phyloP scores from a whole-genome alignment of 1,140 invertebrate species.

The Lasaia peninsularis region DNA sequence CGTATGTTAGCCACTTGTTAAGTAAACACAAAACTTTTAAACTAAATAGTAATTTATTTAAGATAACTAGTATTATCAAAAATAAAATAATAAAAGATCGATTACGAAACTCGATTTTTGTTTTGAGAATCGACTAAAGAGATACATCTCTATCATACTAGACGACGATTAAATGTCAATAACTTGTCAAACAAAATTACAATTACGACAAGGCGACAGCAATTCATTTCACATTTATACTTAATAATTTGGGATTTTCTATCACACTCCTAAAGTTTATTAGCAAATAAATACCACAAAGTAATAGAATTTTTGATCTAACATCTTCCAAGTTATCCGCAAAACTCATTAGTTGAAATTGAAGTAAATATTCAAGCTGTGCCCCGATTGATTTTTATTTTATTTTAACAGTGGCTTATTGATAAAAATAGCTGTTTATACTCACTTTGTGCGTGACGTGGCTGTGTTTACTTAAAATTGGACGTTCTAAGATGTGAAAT shows the following conservation, averaged over 20 bases:
- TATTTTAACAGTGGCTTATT: constrained; percentile 72
- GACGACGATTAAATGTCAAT: constrained; percentile 14
- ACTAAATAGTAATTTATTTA: too few species aligned
- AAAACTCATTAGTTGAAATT: constrained; percentile 27
- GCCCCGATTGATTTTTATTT: constrained; percentile 66
- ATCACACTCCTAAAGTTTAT: not conserved
- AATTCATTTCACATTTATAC: constrained; percentile 9
- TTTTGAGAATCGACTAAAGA: too few species aligned
- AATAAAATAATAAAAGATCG: too few species aligned
- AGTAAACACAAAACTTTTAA: too few species aligned
- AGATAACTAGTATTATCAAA: too few species aligned
- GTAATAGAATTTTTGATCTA: not conserved
- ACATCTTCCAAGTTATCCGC: constrained; percentile 14
- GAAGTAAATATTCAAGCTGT: constrained; percentile 38
- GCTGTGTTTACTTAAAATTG: constrained; percentile 51
- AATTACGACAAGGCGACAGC: constrained; percentile 8
- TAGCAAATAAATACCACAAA: not conserved
- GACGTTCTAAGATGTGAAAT: constrained; percentile 61
- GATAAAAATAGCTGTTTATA: constrained; percentile 63
- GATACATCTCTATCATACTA: too few species aligned
- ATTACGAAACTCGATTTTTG: too few species aligned
- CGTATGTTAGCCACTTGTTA: too few species aligned
- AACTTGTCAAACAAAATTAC: constrained; percentile 34
- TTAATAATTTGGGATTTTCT: constrained; percentile 9
- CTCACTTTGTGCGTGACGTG: constrained; percentile 64